Evolutionary conservation across 2,113 vertebrate genomes (phyloP).

Genomic region (Talpa occidentalis): DNA sequence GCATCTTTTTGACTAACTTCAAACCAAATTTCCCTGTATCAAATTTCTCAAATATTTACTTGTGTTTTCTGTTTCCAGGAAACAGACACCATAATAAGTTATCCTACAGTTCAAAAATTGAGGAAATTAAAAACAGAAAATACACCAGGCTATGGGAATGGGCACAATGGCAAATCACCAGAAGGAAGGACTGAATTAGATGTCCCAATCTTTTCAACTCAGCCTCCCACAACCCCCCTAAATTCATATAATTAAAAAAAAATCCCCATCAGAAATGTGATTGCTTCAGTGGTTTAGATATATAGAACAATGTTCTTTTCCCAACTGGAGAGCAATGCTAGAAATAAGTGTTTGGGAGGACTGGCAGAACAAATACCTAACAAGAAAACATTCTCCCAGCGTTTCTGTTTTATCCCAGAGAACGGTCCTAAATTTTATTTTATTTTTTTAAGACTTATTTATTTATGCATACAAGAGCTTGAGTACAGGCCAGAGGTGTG

Average conservation of each 20-base stretch:
- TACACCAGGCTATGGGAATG: neutral
- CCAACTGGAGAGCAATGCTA: neutral
- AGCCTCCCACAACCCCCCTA: neutral
- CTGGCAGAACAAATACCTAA: neutral
- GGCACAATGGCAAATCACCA: neutral
- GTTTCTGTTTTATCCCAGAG: neutral
- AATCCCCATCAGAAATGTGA: neutral
- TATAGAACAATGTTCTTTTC: neutral
- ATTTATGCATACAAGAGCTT: no score
- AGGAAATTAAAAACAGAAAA: constrained; percentile 78
- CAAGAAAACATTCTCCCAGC: neutral
- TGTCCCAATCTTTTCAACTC: neutral
- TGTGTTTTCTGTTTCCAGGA: constrained; percentile 70
- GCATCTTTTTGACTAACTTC: constrained; percentile 63
- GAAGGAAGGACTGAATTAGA: neutral
- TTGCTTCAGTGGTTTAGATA: neutral
- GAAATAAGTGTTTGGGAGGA: neutral
- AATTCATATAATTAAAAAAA: neutral
- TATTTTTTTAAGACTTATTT: no score
- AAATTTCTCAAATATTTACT: constrained; percentile 75
- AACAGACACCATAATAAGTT: constrained; percentile 63
- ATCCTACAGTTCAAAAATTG: constrained; percentile 68
- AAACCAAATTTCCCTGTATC: constrained; percentile 63
- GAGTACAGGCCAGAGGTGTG: no score
- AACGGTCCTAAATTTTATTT: neutral